Evolutionary conservation across 2,888 invertebrate genomes (phyloP), one percentile per base, ranked within the genome.

Genomic region (Cantharis nigra): DNA sequence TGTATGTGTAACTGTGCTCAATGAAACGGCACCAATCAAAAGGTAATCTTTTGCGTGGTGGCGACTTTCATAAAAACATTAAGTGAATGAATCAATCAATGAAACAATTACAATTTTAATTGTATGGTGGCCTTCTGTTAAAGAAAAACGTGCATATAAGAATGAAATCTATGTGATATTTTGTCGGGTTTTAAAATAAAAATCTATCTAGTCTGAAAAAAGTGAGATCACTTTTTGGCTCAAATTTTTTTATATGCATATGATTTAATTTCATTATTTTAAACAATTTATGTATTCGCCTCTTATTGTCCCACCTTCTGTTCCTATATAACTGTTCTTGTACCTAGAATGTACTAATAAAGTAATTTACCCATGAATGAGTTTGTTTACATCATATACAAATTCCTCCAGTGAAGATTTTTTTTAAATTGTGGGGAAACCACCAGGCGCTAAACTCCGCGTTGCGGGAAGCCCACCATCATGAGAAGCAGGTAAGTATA

Each of bases 131-230:
- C 65, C 65, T 67, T 67, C 23, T 67, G 20, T 67, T 67, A 67
- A 67, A 49, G 49, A 49, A 49, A 49, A 67, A 67, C 16, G n/a
- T 67, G 65, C 65, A 67, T 26, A 49, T 49, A 67, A 67, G 65
- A 67, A 67, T 67, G 65, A 67, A 67, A 23, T 26, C 65, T 23
- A 67, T 67, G 65, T 67, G 65, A 67, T 67, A 67, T 67, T 67
- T 67, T 67, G 65, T 67, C 65, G 20, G 65, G 65, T 67, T 67
- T 67, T 67, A 67, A n/a, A 49, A 49, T 49, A 49, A 49, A 67
- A 67, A 67, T 26, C 23, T 67, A 26, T 67, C n/a, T 67, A 67
- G 65, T 67, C 65, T 26, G 26, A 67, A 67, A 67, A 23, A 67
- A 23, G 65, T 67, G 65, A 23, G n/a, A 67, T 23, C 23, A 67